Evolutionary conservation across 2,113 vertebrate genomes (phyloP).

Genomic region (Perccottus glenii): DNA sequence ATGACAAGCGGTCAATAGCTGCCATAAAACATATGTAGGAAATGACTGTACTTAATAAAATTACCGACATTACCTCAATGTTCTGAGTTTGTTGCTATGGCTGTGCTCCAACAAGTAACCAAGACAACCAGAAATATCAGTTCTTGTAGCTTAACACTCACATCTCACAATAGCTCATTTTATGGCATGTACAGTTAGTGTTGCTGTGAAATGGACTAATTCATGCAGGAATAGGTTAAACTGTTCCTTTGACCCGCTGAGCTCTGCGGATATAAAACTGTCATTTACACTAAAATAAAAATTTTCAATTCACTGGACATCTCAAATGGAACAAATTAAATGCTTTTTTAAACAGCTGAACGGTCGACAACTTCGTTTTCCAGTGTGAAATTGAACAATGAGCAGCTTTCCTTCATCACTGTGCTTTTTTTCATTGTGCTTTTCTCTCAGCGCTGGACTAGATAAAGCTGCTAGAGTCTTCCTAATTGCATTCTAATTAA

Average conservation of each 20-base stretch:
- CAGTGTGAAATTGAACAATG: slow-evolving; percentile 45
- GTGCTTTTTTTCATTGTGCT: no score
- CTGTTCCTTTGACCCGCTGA: slow-evolving; percentile 4
- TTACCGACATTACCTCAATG: neutral
- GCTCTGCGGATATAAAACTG: slow-evolving; percentile 23
- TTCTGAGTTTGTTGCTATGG: neutral
- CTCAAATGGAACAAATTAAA: slow-evolving; percentile 55
- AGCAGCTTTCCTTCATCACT: no score
- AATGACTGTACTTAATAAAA: slow-evolving; percentile 2
- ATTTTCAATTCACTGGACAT: slow-evolving; percentile 36
- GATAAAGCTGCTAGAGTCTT: slow-evolving; percentile 27
- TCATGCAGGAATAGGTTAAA: neutral
- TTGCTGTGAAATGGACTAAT: neutral
- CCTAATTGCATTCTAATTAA: slow-evolving; percentile 80
- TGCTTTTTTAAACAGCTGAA: slow-evolving; percentile 39
- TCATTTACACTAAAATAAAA: slow-evolving; percentile 38
- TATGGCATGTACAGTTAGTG: slow-evolving; percentile 9
- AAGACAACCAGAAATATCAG: slow-evolving; percentile 11
- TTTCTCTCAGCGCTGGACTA: slow-evolving; percentile 39
- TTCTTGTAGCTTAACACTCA: neutral
- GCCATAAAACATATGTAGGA: slow-evolving; percentile 1
- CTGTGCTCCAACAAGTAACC: neutral
- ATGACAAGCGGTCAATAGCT: neutral
- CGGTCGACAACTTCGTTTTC: slow-evolving; percentile 48
- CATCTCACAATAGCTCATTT: neutral